These are phyloP conservation scores for Heptranchias perlo DNA, from an alignment of 2,113 vertebrate species.

Conservation along the genomic window DNA sequence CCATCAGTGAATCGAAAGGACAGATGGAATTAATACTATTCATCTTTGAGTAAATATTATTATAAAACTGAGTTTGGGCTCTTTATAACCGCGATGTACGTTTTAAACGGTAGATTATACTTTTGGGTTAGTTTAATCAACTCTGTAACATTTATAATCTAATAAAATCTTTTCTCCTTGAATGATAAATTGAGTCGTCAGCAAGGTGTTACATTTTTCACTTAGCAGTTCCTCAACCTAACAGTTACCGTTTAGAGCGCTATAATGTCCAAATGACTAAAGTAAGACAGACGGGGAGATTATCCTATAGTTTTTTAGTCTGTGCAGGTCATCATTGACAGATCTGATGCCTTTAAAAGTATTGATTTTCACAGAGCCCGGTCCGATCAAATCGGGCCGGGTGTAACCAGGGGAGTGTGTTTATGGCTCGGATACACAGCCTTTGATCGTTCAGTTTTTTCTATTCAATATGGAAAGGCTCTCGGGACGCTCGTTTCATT, in stretches of 20 bases:
- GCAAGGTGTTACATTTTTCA: not conserved
- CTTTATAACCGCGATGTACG: not conserved
- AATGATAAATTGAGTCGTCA: not conserved
- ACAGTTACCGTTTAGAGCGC: not conserved
- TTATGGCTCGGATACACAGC: slow-evolving; percentile 47
- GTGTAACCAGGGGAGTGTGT: slow-evolving; percentile 42
- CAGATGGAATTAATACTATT: slow-evolving; percentile 4
- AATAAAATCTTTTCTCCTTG: not conserved
- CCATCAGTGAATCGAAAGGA: not conserved
- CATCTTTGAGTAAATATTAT: not conserved
- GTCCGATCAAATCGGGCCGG: not conserved
- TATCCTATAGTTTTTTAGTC: no score
- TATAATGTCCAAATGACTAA: not conserved
- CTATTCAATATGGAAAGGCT: slow-evolving; percentile 51
- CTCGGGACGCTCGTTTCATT: slow-evolving; percentile 56
- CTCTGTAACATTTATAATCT: not conserved
- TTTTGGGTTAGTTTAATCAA: not conserved
- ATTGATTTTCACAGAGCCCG: not conserved
- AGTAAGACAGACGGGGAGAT: not conserved
- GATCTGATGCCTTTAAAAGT: not conserved
- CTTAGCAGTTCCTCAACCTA: not conserved
- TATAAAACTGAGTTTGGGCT: not conserved
- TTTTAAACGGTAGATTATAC: not conserved
- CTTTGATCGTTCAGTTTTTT: slow-evolving; percentile 56
- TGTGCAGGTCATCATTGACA: not conserved